Evolutionary conservation across 1,140 invertebrate genomes (phyloP).

Genomic region (Pseudomyrmex dendroicus): DNA sequence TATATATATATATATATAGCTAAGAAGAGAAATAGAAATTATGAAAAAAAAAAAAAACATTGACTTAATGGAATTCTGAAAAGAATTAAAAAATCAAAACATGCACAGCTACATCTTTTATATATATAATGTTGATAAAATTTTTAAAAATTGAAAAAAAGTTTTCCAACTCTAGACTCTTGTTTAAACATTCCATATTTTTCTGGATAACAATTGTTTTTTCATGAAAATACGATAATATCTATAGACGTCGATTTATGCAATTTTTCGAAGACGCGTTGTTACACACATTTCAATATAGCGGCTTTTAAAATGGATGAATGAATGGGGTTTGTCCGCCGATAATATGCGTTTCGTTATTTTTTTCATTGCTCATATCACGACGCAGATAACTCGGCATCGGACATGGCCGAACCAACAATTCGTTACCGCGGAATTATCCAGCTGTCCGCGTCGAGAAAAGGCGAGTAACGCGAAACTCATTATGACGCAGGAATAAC

Average conservation of each 20-base stretch:
- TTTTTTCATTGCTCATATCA: conserved; percentile 62
- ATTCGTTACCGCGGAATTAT: conserved; percentile 71
- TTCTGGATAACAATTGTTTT: not conserved
- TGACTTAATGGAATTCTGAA: not conserved
- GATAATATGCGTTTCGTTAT: conserved; percentile 52
- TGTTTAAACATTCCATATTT: not conserved
- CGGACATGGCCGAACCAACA: conserved; percentile 62
- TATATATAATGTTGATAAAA: not conserved
- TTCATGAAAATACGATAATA: not conserved
- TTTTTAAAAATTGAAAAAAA: not conserved
- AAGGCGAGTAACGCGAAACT: conserved; percentile 77
- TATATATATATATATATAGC: too few relatives aligned
- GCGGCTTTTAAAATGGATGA: conserved; percentile 41
- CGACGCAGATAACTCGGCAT: conserved; percentile 55
- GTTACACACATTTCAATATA: conserved; percentile 3
- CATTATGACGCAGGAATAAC: conserved; percentile 77
- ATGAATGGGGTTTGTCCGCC: conserved; percentile 14
- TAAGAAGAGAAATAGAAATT: not conserved
- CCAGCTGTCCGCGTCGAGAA: conserved; percentile 68
- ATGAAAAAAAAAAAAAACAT: not conserved
- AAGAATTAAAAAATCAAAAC: not conserved
- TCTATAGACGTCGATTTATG: not conserved
- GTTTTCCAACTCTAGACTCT: not conserved
- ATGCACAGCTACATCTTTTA: not conserved
- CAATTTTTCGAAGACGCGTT: not conserved